These are phyloP conservation scores for Tauraco erythrolophus DNA, from an alignment of 2,113 vertebrate genomes.

Conservation along the genomic window DNA sequence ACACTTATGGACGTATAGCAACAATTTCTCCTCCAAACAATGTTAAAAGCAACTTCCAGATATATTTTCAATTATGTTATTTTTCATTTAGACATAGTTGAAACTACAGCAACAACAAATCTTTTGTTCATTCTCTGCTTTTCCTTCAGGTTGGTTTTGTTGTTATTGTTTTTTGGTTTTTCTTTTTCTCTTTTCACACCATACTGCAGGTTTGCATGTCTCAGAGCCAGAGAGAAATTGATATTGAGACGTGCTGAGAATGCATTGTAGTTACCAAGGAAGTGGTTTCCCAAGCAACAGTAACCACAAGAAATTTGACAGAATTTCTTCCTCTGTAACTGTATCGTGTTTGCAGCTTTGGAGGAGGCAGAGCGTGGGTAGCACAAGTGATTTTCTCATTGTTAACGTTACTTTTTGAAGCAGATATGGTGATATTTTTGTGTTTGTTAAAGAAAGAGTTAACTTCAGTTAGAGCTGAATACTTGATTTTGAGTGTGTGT, in stretches of 20 bases:
- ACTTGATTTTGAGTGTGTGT: not conserved
- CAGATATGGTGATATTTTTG: not conserved
- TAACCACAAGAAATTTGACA: conserved; percentile 54
- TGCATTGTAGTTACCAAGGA: conserved; percentile 62
- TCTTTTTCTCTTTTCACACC: not conserved
- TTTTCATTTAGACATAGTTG: not conserved
- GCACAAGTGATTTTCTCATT: not conserved
- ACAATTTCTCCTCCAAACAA: not conserved
- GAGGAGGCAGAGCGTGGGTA: not conserved
- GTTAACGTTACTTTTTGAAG: not conserved
- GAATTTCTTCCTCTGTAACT: conserved; percentile 15
- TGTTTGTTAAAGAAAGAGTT: not conserved
- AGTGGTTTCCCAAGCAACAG: conserved; percentile 71
- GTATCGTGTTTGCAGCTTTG: not conserved
- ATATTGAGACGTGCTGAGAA: conserved; percentile 53
- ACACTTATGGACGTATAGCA: not conserved
- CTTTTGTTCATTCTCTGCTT: not conserved
- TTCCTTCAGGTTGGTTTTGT: not conserved
- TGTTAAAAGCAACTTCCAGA: not conserved
- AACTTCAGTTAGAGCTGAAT: not conserved
- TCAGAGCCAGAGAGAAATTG: conserved; percentile 40
- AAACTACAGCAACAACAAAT: not conserved
- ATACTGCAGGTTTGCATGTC: conserved; percentile 16
- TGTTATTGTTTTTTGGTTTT: not conserved
- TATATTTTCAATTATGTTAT: not conserved